Evolutionary conservation across 2,888 invertebrate genomes (phyloP), one percentile per base, ranked within the genome.

Genomic region (Chalcis sispes): DNA sequence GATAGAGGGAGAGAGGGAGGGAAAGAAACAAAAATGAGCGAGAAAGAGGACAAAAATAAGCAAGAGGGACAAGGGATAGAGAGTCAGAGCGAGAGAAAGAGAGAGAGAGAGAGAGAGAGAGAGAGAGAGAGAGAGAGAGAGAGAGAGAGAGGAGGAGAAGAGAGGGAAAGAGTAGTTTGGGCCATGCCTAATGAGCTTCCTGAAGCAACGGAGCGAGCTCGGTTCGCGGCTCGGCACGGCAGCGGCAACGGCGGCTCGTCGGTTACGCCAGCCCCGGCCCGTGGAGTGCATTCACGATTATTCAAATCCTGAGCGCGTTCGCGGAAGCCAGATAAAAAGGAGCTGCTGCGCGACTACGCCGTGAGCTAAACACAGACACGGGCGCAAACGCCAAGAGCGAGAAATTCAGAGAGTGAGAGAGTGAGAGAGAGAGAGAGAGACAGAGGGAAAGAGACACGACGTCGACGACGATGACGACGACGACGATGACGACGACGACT

Each of bases 121-220:
- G n/a, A n/a, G n/a, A n/a, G n/a, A n/a, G n/a, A 10, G 48, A 27
- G 32, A 59, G 42, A 20, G 25, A n/a, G 15, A 25, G 40, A 54
- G 42, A 18, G 32, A 54, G 23, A 7, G 59, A 65, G 40, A 46
- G 10, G 20, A 18, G n/a, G 74, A 8, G 27, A 27, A 10, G 29
- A 46, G 69, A 69, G 13, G 23, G 27, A 42, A 29, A 23, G 82
- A 84, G 83, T 82, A 83, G 86, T 88, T 83, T 80, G 81, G 85
- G 88, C 87, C 77, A 82, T 85, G 87, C 86, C 86, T 88, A 88
- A 88, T 87, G 88, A 88, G 88, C 88, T 87, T 88, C 88, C 88
- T 88, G 87, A 77, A 79, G n/a, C n/a, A n/a, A n/a, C n/a, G n/a
- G 80, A 42, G 42, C 42, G 13, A 4, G 42, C 10, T n/a, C n/a